Evolutionary conservation across 2,113 vertebrate genomes (phyloP), one percentile per base, ranked within the genome.

Genomic region (Dromiciops gliroides): DNA sequence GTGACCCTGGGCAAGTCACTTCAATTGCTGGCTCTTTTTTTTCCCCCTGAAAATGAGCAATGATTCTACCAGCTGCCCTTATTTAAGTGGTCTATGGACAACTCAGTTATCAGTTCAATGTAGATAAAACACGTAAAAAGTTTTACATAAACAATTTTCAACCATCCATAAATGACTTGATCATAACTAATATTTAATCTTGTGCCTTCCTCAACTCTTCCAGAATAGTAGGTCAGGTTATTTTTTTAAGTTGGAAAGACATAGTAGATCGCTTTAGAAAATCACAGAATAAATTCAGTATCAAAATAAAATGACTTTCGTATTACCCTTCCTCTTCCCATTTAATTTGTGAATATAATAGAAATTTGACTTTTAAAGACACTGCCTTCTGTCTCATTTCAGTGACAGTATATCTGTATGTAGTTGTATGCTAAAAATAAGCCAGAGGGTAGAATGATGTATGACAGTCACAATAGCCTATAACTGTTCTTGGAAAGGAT

Each of bases 401-500:
- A 83, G 0, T 83, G n/a, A 83, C 5, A 23, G 37, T 16, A 75
- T n/a, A 19, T 75, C 37, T n/a, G 16, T 8, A 83, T 23, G 16
- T 83, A 44, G 16, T 44, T 83, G 2, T 83, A 7, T 83, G 67
- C 67, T 83, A 83, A 7, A 83, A 83, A 83, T 44, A 83, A 83
- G n/a, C n/a, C n/a, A 83, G n/a, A 83, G 19, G n/a, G 19, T 83
- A 83, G 67, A 83, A 90, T 92, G 67, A 19, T 56, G 22, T 49
- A 19, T 89, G 50, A 0, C 22, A 19, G 89, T 94, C 44, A 83
- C 91, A 48, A 50, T n/a, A 96, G 37, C 22, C 6, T 48, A 90
- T 95, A 91, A 94, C 19, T 91, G 89, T 95, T 93, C 48, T 93
- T 97, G 31, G n/a, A 94, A 96, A 94, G 50, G 92, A 75, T 90